Percentiles rank a stretch among this genome's conserved stretches.
Evolutionary conservation across 1,140 invertebrate species (phyloP).

Genomic region (Trachymyrmex cornetzi): DNA sequence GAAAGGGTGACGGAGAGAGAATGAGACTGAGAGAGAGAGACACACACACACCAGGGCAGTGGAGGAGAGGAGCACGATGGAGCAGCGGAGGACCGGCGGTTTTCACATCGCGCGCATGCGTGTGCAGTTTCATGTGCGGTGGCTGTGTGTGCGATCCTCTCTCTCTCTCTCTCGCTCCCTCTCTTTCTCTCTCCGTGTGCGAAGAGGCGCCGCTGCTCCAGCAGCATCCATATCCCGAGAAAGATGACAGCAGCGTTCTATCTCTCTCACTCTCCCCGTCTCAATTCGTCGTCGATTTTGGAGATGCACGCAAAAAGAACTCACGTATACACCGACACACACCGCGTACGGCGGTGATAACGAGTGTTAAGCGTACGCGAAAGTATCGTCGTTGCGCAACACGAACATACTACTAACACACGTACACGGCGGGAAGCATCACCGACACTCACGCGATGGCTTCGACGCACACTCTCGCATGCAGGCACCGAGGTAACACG

Average conservation of each 20-base stretch:
- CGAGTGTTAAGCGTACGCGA: slow-evolving; percentile 37
- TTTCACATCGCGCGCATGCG: slow-evolving; percentile 62
- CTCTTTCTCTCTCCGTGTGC: not conserved
- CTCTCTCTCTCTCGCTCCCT: not conserved
- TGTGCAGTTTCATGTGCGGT: slow-evolving; percentile 14
- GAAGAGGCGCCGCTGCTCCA: slow-evolving; percentile 40
- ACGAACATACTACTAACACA: not conserved
- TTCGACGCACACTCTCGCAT: not conserved
- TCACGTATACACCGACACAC: not conserved
- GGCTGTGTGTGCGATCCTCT: slow-evolving; percentile 1
- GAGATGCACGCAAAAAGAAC: not conserved
- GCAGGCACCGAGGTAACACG: not conserved
- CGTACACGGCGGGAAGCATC: slow-evolving; percentile 2
- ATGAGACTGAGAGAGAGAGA: not conserved
- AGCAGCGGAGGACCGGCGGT: slow-evolving; percentile 52
- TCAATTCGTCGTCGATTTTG: slow-evolving; percentile 12
- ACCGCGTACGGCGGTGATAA: slow-evolving; percentile 17
- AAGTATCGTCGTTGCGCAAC: slow-evolving; percentile 57
- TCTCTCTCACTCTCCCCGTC: not conserved
- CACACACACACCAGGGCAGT: slow-evolving; percentile 9
- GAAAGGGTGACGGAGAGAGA: not conserved
- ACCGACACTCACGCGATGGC: not conserved
- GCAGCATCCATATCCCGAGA: slow-evolving; percentile 48
- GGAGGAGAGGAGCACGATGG: slow-evolving; percentile 33
- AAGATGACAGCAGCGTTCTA: slow-evolving; percentile 13